These are phyloP conservation scores for Columbina picui DNA, from an alignment of 2,113 vertebrate species.

Conservation along the genomic window DNA sequence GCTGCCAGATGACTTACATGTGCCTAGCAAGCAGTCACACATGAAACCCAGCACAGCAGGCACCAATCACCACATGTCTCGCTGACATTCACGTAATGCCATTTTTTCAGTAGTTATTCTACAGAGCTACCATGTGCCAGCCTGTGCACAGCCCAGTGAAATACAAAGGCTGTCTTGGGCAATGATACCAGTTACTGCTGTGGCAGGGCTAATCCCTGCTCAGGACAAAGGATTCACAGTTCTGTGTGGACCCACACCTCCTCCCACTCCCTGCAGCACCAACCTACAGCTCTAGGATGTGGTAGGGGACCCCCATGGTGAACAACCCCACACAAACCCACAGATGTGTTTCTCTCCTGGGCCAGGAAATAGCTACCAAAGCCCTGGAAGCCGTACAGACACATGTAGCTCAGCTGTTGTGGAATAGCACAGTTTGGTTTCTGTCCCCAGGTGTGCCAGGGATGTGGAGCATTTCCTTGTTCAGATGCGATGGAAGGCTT, in stretches of 20 bases:
- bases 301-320: rapidly evolving
- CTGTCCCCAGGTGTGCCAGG: neutral
- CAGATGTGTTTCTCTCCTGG: neutral
- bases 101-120: neutral
- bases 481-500: neutral
- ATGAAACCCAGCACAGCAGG: neutral
- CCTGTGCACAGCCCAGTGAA: neutral
- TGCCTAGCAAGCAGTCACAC: neutral
- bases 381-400: neutral
- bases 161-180: neutral
- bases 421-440: neutral
- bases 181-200: neutral
- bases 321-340: neutral
- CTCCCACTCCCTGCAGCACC: neutral
- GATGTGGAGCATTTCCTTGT: neutral
- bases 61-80: neutral
- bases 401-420: neutral
- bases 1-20: neutral
- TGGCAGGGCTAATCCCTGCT: no score
- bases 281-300: neutral
- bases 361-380: neutral
- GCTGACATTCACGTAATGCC: neutral
- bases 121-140: neutral
- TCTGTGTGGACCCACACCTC: neutral
- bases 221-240: neutral